Evolutionary conservation across 1,140 invertebrate genomes (phyloP).

Genomic region (Temnothorax longispinosus): DNA sequence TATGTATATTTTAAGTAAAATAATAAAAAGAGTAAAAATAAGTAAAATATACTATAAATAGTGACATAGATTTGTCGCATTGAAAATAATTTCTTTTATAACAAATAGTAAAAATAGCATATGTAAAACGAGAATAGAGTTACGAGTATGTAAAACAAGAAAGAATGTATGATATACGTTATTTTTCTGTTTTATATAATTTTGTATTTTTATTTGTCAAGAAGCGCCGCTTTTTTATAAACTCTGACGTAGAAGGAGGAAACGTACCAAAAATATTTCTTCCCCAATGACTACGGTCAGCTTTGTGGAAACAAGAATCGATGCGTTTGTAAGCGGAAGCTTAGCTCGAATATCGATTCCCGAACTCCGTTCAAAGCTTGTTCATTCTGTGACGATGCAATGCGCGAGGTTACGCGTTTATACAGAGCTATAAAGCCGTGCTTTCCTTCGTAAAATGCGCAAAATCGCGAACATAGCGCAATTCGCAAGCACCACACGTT

Average conservation of each 20-base stretch:
- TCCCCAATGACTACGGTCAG: not conserved
- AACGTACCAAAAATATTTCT: slow-evolving; percentile 46
- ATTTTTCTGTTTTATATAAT: not conserved
- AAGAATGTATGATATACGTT: not conserved
- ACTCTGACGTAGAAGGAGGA: not conserved
- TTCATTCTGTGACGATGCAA: slow-evolving; percentile 26
- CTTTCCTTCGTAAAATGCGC: slow-evolving; percentile 2
- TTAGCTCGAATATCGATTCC: slow-evolving; percentile 47
- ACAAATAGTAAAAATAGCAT: not conserved
- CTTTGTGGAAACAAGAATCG: slow-evolving; percentile 32
- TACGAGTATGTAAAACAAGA: not conserved
- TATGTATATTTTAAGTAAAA: not conserved
- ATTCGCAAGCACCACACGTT: not conserved
- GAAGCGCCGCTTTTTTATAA: not conserved
- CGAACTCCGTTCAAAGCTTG: slow-evolving; percentile 8
- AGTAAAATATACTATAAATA: not conserved
- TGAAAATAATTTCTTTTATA: not conserved
- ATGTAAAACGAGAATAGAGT: not conserved
- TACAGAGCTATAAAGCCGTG: not conserved
- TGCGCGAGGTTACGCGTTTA: slow-evolving; percentile 6
- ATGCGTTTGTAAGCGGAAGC: slow-evolving; percentile 45
- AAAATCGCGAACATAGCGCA: not conserved
- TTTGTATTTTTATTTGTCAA: not conserved
- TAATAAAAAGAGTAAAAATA: not conserved
- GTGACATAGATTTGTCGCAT: not conserved